These are phyloP conservation scores for Campylomormyrus numenius DNA, from an alignment of 2,113 vertebrate species.

Conservation along the genomic window DNA sequence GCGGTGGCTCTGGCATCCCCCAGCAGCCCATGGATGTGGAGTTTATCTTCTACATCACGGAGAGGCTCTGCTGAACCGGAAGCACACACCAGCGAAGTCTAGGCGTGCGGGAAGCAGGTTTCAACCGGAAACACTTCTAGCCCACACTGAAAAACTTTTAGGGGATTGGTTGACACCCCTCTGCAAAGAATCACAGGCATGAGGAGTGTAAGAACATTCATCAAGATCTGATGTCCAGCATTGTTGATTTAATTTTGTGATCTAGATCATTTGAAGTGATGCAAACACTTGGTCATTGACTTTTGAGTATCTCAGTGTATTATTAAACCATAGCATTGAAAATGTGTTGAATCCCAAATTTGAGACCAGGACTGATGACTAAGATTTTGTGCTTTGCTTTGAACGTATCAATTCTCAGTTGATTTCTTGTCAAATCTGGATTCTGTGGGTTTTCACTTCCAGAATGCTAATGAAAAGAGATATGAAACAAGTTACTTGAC, in stretches of 20 bases:
- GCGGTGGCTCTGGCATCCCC: slow-evolving; percentile 64
- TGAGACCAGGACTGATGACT: not conserved
- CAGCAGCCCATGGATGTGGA: slow-evolving; percentile 80
- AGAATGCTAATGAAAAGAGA: not conserved
- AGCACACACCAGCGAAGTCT: slow-evolving; percentile 14
- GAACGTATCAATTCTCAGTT: not conserved
- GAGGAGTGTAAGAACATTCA: not conserved
- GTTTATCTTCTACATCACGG: slow-evolving; percentile 82
- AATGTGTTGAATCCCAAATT: not conserved
- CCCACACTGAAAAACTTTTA: not conserved
- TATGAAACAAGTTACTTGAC: not conserved
- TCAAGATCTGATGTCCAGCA: not conserved
- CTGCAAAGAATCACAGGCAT: not conserved
- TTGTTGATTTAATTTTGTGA: not conserved
- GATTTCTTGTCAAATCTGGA: not conserved
- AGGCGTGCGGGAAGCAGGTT: slow-evolving; percentile 18
- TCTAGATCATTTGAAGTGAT: not conserved
- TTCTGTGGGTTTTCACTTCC: not conserved
- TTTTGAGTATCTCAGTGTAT: not conserved
- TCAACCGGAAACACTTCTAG: not conserved
- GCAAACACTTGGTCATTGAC: not conserved
- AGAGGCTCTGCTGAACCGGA: slow-evolving; percentile 55
- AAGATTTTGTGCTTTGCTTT: not conserved
- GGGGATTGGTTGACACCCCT: not conserved
- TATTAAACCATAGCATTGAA: not conserved